These are phyloP conservation scores for Pseudococcus viburni DNA, from an alignment of 2,888 invertebrate species.

Conservation along the genomic window DNA sequence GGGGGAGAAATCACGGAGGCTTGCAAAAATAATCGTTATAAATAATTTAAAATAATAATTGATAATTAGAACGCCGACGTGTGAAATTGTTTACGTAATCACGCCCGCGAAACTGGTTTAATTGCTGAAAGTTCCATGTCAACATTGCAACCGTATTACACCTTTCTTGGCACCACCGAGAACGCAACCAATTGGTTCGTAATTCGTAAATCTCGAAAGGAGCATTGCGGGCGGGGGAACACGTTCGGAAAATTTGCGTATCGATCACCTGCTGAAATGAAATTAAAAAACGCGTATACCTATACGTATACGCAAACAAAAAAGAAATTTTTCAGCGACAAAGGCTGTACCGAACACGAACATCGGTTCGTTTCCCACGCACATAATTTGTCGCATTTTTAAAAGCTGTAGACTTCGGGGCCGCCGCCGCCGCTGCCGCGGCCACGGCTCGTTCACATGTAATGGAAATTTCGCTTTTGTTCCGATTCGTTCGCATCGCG, in stretches of 20 bases:
- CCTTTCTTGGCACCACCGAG: neutral
- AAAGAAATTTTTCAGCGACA: neutral
- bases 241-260: neutral
- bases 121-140: neutral
- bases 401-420: conserved; percentile 2
- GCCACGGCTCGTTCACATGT: neutral
- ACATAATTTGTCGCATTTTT: conserved; percentile 15
- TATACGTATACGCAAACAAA: neutral
- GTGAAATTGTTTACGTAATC: conserved; percentile 1
- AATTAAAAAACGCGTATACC: neutral
- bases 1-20: neutral
- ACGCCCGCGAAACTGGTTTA: neutral
- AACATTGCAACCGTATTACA: neutral
- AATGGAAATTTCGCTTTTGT: neutral
- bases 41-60: neutral
- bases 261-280: neutral
- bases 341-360: neutral
- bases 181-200: neutral
- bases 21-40: neutral
- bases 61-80: neutral
- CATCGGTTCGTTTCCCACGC: conserved; percentile 39
- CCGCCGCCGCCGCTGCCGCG: neutral
- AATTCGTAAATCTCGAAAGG: neutral
- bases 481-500: neutral
- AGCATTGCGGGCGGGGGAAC: neutral